phyloP scores from a whole-genome alignment of 2,888 invertebrate genomes.

The Eudasyphora cyanicolor region DNA sequence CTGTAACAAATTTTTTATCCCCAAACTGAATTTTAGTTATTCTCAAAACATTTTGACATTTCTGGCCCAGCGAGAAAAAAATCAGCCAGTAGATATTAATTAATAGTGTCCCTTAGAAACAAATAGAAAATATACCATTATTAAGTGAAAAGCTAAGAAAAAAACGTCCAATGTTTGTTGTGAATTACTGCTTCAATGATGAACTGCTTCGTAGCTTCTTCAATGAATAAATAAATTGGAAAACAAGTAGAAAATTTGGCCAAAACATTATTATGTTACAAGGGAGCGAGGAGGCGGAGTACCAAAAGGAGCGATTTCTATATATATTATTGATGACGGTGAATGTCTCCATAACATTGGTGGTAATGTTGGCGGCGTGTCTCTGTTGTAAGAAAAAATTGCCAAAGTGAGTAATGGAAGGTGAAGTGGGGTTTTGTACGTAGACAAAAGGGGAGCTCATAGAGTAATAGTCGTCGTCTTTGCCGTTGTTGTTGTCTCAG shows the following conservation, averaged over 20 bases:
- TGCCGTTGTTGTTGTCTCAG: constrained; percentile 36
- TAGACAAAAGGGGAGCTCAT: neutral
- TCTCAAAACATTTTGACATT: too few species aligned
- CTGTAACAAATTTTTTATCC: too few species aligned
- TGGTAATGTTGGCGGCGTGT: constrained; percentile 84
- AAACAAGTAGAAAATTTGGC: neutral
- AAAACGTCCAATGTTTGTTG: constrained; percentile 59
- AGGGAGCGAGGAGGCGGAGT: constrained; percentile 50
- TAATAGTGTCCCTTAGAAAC: neutral
- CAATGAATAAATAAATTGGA: constrained; percentile 37
- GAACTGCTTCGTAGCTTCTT: too few species aligned
- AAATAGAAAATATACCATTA: neutral
- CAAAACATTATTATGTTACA: constrained; percentile 56
- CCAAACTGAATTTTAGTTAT: too few species aligned
- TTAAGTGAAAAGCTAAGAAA: neutral
- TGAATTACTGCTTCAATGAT: constrained; percentile 40
- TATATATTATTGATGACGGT: constrained; percentile 76
- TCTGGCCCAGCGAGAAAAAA: too few species aligned
- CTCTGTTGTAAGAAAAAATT: constrained; percentile 88
- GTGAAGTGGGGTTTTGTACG: neutral
- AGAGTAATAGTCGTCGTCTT: neutral
- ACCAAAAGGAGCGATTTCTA: constrained; percentile 59
- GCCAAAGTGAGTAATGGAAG: constrained; percentile 84
- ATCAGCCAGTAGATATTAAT: neutral
- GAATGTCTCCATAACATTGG: constrained; percentile 78